Percentiles rank a stretch among this genome's conserved stretches.
Conservation (phyloP, 92 coral and sea anemone genomes). For the Umimayanthus chanpuru region DNA sequence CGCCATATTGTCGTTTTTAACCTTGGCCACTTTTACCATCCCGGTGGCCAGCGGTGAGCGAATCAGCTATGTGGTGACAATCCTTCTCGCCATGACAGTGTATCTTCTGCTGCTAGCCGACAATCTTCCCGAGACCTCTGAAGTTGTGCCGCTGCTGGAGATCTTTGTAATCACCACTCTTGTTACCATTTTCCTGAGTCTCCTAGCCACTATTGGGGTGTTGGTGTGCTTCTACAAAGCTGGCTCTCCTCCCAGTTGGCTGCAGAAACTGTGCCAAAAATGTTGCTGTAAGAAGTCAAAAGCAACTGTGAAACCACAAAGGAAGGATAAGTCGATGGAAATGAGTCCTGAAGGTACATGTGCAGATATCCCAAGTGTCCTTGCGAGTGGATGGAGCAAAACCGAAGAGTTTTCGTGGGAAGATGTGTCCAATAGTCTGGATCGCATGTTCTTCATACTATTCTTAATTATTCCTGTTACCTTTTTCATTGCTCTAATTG, state of each 20-base stretch:
- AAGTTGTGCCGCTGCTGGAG: conserved; percentile 31
- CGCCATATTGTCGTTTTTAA: conserved; percentile 24
- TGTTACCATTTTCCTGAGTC: conserved; percentile 9
- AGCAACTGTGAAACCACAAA: neutral
- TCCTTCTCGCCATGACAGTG: conserved; percentile 34
- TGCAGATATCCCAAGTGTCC: neutral
- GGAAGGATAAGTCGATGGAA: neutral
- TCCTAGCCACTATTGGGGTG: conserved; percentile 31
- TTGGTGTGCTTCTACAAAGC: conserved; percentile 21
- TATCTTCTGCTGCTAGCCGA: conserved; percentile 38
- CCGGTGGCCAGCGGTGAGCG: conserved; percentile 42
- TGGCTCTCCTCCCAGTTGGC: conserved; percentile 12
- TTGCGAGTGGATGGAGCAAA: neutral
- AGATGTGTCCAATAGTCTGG: conserved; percentile 27
- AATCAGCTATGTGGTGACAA: conserved; percentile 17
- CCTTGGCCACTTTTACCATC: conserved; percentile 30
- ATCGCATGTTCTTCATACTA: conserved; percentile 30
- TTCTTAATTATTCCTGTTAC: conserved; percentile 17
- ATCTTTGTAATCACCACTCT: conserved; percentile 30
- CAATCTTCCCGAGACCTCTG: conserved; percentile 34
- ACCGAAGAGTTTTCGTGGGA: conserved; percentile 6
- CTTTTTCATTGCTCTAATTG: neutral
- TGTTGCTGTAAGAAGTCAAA: conserved; percentile 7
- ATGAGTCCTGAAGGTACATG: neutral
- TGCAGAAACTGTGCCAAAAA: conserved; percentile 16